Evolutionary conservation across 2,888 invertebrate genomes (phyloP), one percentile per base, ranked within the genome.

Genomic region (Eupithecia tripunctaria): DNA sequence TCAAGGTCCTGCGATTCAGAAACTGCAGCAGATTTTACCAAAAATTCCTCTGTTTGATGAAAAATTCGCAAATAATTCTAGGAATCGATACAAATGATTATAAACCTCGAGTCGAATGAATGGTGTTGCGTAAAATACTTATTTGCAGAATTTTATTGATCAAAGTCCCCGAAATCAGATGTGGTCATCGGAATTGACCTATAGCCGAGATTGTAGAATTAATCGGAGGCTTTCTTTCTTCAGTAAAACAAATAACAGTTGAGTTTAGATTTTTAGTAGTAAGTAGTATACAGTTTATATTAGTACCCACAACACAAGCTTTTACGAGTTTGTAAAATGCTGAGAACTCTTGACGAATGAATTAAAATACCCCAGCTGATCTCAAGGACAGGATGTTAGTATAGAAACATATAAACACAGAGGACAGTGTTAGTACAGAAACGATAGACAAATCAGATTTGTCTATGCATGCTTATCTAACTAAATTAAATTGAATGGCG

Each of bases 1-100:
- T 87, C 93, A 93, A 93, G 93, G 92, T 93, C 92, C 93, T 89
- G 78, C 65, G 75, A 70, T 72, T 76, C 84, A 86, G 88, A 90
- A 85, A 89, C 87, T 91, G 90, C 90, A 91, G 82, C 86, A 85
- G 82, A 87, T 84, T 86, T 86, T 85, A 88, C 86, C 56, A 79
- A 73, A 72, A 73, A 76, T 72, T 38, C 73, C 73, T 68, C 65
- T 25, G 21, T 56, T 25, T 56, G 25, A 43, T 56, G 14, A 56
- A 56, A 56, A 5, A 14, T 56, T 14, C 56, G 25, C 4, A 10
- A 51, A 56, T 56, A 56, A 64, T 41, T 64, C 25, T 64, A 25
- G 15, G 64, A 64, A 64, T 64, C 1, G 21, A 51, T 15, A 25
- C 59, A 29, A 60, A 29, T 60, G 5, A 29, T 18, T 8, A 41